Evolutionary conservation across 92 coral and sea anemone species (phyloP).

Genomic region (Siderastrea radians): DNA sequence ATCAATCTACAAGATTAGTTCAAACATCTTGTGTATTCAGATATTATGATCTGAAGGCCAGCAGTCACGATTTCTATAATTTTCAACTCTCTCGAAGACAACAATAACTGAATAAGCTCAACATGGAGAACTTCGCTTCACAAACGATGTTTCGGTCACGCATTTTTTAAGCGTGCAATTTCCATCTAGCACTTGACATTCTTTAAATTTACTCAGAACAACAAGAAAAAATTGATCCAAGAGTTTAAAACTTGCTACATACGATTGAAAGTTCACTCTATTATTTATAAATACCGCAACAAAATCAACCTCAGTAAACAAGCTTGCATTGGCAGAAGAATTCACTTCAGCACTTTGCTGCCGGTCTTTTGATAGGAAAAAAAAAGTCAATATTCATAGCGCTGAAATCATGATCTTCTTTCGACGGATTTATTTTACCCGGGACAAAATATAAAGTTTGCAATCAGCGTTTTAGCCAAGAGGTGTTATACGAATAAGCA

Average conservation of each 20-base stretch:
- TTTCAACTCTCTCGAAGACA: too few species aligned
- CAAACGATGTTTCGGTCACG: not conserved
- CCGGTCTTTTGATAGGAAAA: not conserved
- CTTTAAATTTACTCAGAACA: too few species aligned
- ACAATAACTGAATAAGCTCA: too few species aligned
- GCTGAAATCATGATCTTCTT: not conserved
- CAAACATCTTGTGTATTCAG: too few species aligned
- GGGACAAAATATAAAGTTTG: not conserved
- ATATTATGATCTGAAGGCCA: too few species aligned
- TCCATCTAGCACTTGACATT: not conserved
- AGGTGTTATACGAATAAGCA: not conserved
- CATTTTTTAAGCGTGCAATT: not conserved
- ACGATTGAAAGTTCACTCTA: not conserved
- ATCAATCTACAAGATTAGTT: too few species aligned
- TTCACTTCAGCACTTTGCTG: not conserved
- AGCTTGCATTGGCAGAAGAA: not conserved
- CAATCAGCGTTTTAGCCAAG: not conserved
- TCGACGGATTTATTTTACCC: not conserved
- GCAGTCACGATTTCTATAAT: too few species aligned
- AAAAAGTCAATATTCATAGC: not conserved
- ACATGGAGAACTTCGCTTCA: too few species aligned
- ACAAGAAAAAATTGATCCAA: not conserved
- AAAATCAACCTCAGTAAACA: slow-evolving; percentile 2
- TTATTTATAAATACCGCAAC: slow-evolving; percentile 15
- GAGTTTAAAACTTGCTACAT: not conserved